These are phyloP conservation scores for Leptobrachium ailaonicum DNA, from an alignment of 2,113 vertebrate genomes.

Conservation along the genomic window DNA sequence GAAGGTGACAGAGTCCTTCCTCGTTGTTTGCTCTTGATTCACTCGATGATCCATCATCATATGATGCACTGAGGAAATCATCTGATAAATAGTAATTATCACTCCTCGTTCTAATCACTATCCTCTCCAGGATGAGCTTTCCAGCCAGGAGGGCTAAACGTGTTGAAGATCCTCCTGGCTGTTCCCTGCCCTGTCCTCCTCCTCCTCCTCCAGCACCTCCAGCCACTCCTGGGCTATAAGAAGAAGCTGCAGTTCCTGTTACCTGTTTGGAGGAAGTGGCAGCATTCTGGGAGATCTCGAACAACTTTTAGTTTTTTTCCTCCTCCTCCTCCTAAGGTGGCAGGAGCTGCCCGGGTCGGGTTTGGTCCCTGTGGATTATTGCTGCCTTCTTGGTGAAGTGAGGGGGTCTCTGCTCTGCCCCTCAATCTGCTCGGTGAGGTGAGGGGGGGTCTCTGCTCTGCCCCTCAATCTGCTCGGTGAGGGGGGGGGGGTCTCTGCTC, in stretches of 20 bases:
- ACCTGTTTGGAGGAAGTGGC: background rate
- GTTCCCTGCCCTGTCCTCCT: background rate
- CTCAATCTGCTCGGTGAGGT: background rate
- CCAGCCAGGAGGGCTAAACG: background rate
- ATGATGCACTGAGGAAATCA: background rate
- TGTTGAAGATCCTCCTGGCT: background rate
- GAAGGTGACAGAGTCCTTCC: background rate
- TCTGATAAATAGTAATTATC: background rate
- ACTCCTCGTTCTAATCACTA: background rate
- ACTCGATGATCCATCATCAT: background rate
- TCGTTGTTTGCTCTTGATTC: background rate
- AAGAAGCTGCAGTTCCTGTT: background rate
- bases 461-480: background rate
- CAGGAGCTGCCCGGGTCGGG: too few species aligned
- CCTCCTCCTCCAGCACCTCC: background rate
- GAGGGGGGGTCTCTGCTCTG: too few species aligned
- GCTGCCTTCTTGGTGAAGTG: too few species aligned
- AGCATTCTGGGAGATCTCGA: background rate
- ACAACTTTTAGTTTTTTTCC: background rate
- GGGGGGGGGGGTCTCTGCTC: too few species aligned
- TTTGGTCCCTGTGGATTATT: background rate
- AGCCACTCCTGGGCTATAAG: background rate
- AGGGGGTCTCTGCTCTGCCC: background rate
- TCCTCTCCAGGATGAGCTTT: background rate
- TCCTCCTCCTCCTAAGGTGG: background rate